These are phyloP conservation scores for Pinna nobilis DNA, from an alignment of 1,140 invertebrate species.

Conservation along the genomic window DNA sequence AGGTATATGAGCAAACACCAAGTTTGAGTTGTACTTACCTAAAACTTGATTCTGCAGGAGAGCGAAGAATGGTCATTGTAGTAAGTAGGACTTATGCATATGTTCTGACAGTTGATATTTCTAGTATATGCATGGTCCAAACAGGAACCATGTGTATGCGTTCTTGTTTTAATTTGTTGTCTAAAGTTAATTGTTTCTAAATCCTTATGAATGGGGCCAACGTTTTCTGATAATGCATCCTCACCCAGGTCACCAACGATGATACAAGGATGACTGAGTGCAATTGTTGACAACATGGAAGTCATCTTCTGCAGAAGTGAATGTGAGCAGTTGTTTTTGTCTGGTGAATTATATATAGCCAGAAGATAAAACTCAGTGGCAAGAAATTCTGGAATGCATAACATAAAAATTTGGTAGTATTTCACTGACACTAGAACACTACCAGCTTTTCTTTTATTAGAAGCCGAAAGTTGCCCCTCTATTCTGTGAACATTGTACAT, in stretches of 20 bases:
- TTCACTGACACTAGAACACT: conserved; percentile 1
- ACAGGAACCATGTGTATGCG: conserved; percentile 11
- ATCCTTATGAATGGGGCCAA: background rate
- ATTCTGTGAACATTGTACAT: conserved; percentile 10
- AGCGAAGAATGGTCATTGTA: conserved; percentile 24
- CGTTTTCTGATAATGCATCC: background rate
- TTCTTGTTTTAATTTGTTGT: background rate
- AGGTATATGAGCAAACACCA: background rate
- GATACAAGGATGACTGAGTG: background rate
- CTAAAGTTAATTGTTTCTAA: background rate
- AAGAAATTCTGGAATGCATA: background rate
- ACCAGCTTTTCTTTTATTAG: conserved; percentile 11
- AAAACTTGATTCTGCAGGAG: conserved; percentile 1
- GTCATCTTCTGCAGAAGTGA: background rate
- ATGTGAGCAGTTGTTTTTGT: background rate
- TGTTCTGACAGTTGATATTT: background rate
- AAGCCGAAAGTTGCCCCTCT: background rate
- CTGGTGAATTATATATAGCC: conserved; percentile 19
- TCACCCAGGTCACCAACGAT: conserved; percentile 18
- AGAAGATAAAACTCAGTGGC: conserved; percentile 1
- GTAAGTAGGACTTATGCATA: background rate
- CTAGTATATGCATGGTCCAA: conserved; percentile 10
- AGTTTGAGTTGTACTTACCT: background rate
- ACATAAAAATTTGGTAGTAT: background rate
- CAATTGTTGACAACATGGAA: background rate